Evolutionary conservation across 2,797 vertebrate species (phyloP).

Genomic region (Tapirus indicus): DNA sequence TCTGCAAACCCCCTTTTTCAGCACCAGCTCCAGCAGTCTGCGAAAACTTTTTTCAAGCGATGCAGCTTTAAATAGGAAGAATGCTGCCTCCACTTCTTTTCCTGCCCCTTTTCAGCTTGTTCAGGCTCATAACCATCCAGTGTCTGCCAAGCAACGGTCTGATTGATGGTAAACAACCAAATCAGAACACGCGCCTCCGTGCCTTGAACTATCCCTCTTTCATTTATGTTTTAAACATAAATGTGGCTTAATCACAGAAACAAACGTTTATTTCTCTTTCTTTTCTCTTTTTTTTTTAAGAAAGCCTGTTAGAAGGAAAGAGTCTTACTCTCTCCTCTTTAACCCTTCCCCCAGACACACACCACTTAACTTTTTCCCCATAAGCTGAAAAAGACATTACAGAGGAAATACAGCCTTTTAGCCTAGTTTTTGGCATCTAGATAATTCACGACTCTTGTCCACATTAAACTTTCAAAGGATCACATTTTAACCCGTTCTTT

Average conservation of each 20-base stretch:
- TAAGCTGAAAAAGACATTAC: slow-evolving; percentile 39
- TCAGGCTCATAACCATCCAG: slow-evolving; percentile 90
- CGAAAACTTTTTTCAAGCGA: slow-evolving; percentile 92
- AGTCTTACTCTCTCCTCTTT: background rate
- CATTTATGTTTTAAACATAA: slow-evolving; percentile 60
- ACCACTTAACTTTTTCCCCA: slow-evolving; percentile 64
- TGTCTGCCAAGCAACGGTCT: slow-evolving; percentile 90
- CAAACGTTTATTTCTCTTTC: slow-evolving; percentile 62
- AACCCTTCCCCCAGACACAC: slow-evolving; percentile 53
- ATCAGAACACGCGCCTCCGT: slow-evolving; percentile 86
- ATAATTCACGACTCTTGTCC: background rate
- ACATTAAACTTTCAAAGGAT: background rate
- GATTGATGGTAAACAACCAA: slow-evolving; percentile 93
- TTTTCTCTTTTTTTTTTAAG: background rate
- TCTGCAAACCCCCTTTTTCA: slow-evolving; percentile 88
- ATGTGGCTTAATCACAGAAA: slow-evolving; percentile 56
- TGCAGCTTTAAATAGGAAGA: slow-evolving; percentile 99
- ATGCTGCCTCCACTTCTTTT: slow-evolving; percentile 97
- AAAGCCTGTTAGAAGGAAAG: slow-evolving; percentile 47
- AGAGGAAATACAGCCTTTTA: slow-evolving; percentile 7
- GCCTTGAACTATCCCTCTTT: slow-evolving; percentile 83
- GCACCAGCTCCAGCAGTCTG: slow-evolving; percentile 94
- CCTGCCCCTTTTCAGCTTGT: slow-evolving; percentile 91
- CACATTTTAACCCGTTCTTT: slow-evolving; percentile 68
- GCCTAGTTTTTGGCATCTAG: background rate